A percentile compares a stretch with the other conserved stretches of the same genome.
These are phyloP conservation scores for Drosophila setifemur DNA, from an alignment of 1,140 invertebrate genomes.

Conservation along the genomic window DNA sequence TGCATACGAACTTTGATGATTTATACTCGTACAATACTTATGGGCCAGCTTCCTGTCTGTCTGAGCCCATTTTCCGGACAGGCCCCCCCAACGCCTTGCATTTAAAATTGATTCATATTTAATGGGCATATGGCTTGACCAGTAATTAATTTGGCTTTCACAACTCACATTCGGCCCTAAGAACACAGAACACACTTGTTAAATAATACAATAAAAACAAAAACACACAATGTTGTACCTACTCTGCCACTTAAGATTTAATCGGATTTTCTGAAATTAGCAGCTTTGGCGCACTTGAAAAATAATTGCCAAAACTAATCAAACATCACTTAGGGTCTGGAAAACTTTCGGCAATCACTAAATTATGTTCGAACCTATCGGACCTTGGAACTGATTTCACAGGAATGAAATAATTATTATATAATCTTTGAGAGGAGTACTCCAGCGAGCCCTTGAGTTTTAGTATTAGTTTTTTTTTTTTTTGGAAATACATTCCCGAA, in stretches of 20 bases:
- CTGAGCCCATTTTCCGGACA: background rate
- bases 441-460: too few relatives aligned
- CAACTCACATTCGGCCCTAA: background rate
- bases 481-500: too few relatives aligned
- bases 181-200: constrained; percentile 16
- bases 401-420: too few relatives aligned
- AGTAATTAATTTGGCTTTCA: background rate
- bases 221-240: background rate
- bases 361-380: background rate
- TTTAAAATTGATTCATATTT: background rate
- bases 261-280: constrained; percentile 28
- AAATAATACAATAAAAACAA: background rate
- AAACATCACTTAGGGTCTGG: constrained; percentile 9
- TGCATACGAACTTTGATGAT: constrained; percentile 71
- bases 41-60: constrained; percentile 55
- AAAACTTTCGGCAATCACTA: constrained; percentile 3
- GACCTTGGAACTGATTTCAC: background rate
- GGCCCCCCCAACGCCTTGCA: background rate
- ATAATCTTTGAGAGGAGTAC: too few relatives aligned
- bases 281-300: constrained; percentile 11
- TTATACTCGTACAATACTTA: constrained; percentile 18
- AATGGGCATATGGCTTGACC: background rate
- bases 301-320: constrained; percentile 18
- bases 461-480: too few relatives aligned
- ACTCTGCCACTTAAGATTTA: constrained; percentile 32